Percentiles rank a stretch among this genome's conserved stretches.
Conservation (phyloP, 1,140 invertebrate species). For the Drosophila kohkoa region DNA sequence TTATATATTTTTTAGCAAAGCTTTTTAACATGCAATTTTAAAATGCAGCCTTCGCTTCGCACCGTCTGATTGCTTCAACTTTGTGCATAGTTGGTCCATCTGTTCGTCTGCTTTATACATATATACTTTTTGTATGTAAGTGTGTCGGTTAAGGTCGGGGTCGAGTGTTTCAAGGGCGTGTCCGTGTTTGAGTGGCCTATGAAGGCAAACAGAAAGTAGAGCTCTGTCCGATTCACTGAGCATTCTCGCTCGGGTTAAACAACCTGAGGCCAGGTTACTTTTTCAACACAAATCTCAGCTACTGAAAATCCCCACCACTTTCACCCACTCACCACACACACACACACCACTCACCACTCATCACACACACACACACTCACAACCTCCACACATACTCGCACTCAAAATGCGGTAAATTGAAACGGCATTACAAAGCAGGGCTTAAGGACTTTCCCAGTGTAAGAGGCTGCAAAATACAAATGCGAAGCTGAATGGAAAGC, state of each 20-base stretch:
- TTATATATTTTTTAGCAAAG: constrained; percentile 19
- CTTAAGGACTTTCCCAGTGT: constrained; percentile 9
- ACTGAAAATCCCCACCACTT: background rate
- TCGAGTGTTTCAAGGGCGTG: constrained; percentile 65
- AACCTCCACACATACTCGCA: background rate
- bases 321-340: constrained; percentile 7
- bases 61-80: background rate
- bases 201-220: constrained; percentile 43
- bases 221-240: constrained; percentile 19
- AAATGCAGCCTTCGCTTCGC: constrained; percentile 37
- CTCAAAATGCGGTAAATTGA: constrained; percentile 21
- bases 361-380: constrained; percentile 5
- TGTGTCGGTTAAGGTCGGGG: constrained; percentile 38
- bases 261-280: constrained; percentile 49
- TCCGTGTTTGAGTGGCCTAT: constrained; percentile 66
- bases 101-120: background rate
- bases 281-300: constrained; percentile 39
- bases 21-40: constrained; percentile 57
- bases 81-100: background rate
- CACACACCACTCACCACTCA: background rate
- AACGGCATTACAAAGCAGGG: constrained; percentile 11
- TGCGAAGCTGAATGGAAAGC: constrained; percentile 17
- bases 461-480: background rate
- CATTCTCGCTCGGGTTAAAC: constrained; percentile 44
- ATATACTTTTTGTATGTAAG: background rate